phyloP scores from a whole-genome alignment of 1,140 invertebrate genomes.

The Colletes latitarsis region DNA sequence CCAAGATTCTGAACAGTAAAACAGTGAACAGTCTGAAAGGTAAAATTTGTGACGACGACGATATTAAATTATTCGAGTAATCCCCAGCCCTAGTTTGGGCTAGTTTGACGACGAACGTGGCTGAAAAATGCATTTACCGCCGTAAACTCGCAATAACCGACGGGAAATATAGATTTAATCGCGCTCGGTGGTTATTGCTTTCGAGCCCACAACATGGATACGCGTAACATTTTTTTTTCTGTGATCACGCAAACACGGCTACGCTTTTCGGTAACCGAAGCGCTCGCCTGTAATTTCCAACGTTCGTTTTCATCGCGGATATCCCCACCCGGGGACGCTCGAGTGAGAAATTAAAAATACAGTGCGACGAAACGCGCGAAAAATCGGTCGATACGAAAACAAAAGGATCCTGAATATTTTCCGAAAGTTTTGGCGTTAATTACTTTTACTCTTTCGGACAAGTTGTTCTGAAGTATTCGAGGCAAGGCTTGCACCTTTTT shows the following conservation, averaged over 20 bases:
- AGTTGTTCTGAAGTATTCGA: no score
- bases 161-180: conserved; percentile 26
- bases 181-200: conserved; percentile 11
- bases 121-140: neutral
- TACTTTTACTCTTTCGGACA: no score
- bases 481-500: no score
- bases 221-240: neutral
- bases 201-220: neutral
- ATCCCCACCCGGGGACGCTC: neutral
- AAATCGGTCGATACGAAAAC: neutral
- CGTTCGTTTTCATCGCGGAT: conserved; percentile 1
- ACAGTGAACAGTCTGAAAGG: no score
- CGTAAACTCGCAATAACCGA: neutral
- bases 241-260: neutral
- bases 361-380: neutral
- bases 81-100: neutral
- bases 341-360: conserved; percentile 14
- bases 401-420: no score
- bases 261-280: neutral
- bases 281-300: neutral
- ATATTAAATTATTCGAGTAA: neutral
- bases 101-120: no score
- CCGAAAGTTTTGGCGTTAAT: no score
- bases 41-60: no score
- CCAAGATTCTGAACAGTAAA: no score